phyloP scores from a whole-genome alignment of 2,888 invertebrate species.

The Ernsta delagoae region DNA sequence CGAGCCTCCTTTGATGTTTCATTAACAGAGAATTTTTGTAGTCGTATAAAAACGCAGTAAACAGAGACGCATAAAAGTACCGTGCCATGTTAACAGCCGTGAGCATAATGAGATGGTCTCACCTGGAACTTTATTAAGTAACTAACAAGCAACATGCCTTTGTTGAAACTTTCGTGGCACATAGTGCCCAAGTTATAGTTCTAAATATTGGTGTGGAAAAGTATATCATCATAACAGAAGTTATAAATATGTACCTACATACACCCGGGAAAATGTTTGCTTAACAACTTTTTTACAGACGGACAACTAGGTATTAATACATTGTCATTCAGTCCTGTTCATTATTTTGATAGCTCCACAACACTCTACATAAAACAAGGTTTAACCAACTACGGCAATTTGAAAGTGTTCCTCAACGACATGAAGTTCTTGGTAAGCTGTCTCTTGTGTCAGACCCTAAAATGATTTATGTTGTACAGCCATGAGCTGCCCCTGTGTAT shows the following conservation, averaged over 20 bases:
- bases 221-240: neutral
- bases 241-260: no score
- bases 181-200: neutral
- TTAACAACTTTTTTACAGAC: neutral
- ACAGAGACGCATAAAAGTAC: constrained; percentile 53
- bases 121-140: constrained; percentile 35
- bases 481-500: neutral
- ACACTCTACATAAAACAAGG: no score
- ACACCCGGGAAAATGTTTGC: neutral
- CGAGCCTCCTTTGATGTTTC: constrained; percentile 40
- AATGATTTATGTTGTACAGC: neutral
- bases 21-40: constrained; percentile 47
- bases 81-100: constrained; percentile 50
- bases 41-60: constrained; percentile 51
- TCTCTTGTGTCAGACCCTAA: constrained; percentile 13
- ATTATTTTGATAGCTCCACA: neutral
- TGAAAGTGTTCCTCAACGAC: constrained; percentile 1
- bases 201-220: constrained; percentile 8
- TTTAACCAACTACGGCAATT: neutral
- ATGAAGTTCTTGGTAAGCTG: constrained; percentile 1
- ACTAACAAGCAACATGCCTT: constrained; percentile 17
- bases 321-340: neutral
- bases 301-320: no score
- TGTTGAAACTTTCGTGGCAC: constrained; percentile 6
- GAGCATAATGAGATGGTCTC: constrained; percentile 59